Evolutionary conservation across 2,797 vertebrate genomes (phyloP).

Genomic region (Distichodus sexfasciatus): DNA sequence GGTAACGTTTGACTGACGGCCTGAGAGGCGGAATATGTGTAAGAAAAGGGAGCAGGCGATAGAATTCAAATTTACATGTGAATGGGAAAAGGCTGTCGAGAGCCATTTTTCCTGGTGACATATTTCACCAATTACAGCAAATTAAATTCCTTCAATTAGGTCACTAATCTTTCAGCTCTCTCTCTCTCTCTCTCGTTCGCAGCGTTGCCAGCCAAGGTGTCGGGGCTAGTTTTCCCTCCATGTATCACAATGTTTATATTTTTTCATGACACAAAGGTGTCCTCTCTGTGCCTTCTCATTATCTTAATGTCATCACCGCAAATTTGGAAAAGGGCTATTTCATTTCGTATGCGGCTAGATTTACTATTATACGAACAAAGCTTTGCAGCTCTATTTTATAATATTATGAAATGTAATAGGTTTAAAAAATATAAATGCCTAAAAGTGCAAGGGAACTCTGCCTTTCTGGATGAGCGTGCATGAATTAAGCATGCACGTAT

Average conservation of each 20-base stretch:
- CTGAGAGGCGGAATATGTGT: constrained; percentile 7
- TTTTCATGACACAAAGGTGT: constrained; percentile 17
- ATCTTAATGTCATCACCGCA: background rate
- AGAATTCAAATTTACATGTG: constrained; percentile 35
- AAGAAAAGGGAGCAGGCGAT: background rate
- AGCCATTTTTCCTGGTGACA: constrained; percentile 39
- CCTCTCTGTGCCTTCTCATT: constrained; percentile 16
- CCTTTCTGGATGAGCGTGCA: background rate
- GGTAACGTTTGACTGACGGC: background rate
- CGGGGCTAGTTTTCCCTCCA: background rate
- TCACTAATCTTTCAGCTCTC: constrained; percentile 39
- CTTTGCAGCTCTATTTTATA: too few species aligned
- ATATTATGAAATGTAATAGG: too few species aligned
- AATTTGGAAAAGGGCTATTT: background rate
- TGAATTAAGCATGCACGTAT: background rate
- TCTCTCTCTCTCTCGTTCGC: constrained; percentile 14
- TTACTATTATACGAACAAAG: too few species aligned
- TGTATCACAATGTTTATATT: constrained; percentile 40
- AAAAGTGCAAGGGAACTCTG: too few species aligned
- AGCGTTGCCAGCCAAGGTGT: constrained; percentile 5
- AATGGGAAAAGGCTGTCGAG: constrained; percentile 44
- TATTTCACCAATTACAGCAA: constrained; percentile 49
- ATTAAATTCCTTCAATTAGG: constrained; percentile 51
- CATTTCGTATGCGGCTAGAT: background rate
- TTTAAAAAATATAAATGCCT: too few species aligned